Evolutionary conservation across 2,888 invertebrate species (phyloP), one percentile per base, ranked within the genome.

Genomic region (Eledona agricola): DNA sequence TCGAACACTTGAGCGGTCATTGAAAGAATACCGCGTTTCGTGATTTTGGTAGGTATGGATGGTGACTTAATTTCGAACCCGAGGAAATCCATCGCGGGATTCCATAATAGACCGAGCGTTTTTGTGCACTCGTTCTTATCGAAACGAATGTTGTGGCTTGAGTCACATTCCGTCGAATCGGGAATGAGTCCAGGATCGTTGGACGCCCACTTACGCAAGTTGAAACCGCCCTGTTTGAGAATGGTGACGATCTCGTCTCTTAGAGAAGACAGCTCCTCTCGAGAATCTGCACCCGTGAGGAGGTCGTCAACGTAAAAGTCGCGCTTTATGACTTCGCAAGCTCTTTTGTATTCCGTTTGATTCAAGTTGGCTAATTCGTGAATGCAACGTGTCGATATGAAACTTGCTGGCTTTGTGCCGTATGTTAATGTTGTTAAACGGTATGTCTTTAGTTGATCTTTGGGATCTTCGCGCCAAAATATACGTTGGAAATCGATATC

Each of bases 401-500:
- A 67, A 1, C 66, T 54, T 2, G 67, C 63, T 6, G 50, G 35
- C 1, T 60, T 40, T 1, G 42, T 57, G 3, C 66, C 64, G 35
- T 63, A 67, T 0, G 65, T 63, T 4, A 69, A 58, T 1, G 63
- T 63, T 2, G 42, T 50, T 9, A 67, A 23, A 9, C 50, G 31
- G 23, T 60, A 66, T 0, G 40, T 50, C 25, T 42, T 11, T 4
- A 63, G 11, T 4, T 51, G 58, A 3, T 60, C 55, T 0, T 29
- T 9, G 3, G 55, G 17, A 23, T 55, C 47, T 4, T 53, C 19
- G 1, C 64, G 38, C 65, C 66, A 69, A 1, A 67, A 19, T n/a
- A 64, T 66, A 13, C 60, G 15, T n/a, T 67, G 63, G n/a, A 55
- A 63, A 20, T 62, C 43, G 1, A 15, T 28, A 13, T 71, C 57